phyloP scores from a whole-genome alignment of 2,888 invertebrate genomes.

The Troilus luridus region DNA sequence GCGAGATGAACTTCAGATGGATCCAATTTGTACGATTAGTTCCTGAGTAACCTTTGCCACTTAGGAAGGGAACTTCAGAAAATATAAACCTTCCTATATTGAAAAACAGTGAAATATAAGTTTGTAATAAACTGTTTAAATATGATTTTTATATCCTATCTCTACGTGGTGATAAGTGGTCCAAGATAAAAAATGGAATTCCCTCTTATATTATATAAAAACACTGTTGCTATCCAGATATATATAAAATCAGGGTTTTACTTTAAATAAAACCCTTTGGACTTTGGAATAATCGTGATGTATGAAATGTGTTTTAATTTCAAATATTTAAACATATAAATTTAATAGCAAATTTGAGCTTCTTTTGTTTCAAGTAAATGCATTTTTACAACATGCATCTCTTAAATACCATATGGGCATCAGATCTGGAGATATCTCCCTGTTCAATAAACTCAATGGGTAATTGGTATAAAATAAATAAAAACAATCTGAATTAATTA shows the following conservation, averaged over 20 bases:
- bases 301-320: not conserved
- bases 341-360: not conserved
- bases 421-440: too few species aligned
- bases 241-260: not conserved
- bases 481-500: not conserved
- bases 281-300: not conserved
- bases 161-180: conserved; percentile 17
- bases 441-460: not conserved
- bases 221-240: not conserved
- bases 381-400: not conserved
- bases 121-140: not conserved
- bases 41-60: conserved; percentile 60
- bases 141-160: not conserved
- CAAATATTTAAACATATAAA: not conserved
- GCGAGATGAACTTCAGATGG: conserved; percentile 65
- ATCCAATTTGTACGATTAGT: conserved; percentile 65
- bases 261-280: not conserved
- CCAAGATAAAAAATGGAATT: conserved; percentile 42
- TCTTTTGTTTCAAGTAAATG: not conserved
- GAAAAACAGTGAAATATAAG: conserved; percentile 18
- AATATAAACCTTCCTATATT: not conserved
- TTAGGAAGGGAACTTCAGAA: not conserved
- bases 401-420: not conserved
- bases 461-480: not conserved
- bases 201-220: not conserved